These are phyloP conservation scores for Pollenia griseotomentosa DNA, from an alignment of 2,888 invertebrate genomes.

Conservation along the genomic window DNA sequence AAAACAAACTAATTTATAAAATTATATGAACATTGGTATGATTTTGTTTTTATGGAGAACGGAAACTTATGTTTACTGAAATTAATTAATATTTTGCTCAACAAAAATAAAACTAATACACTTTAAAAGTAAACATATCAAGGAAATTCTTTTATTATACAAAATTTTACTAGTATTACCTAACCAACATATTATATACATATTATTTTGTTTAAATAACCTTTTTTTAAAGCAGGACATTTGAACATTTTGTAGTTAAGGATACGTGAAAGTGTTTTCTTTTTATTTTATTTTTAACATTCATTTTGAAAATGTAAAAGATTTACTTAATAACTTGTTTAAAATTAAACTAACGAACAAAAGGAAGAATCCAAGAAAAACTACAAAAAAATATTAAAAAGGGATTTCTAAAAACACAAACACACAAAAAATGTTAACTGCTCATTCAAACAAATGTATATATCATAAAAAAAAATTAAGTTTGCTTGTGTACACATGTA, in stretches of 20 bases:
- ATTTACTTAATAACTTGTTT: constrained; percentile 41
- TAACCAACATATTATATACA: not conserved
- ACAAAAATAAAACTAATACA: no score
- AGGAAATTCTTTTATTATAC: no score
- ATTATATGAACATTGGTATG: no score
- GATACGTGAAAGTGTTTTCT: not conserved
- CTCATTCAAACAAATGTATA: not conserved
- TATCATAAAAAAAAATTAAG: not conserved
- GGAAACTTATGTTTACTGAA: no score
- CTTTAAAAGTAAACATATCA: no score
- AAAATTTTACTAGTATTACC: not conserved
- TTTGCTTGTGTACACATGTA: not conserved
- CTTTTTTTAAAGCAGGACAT: constrained; percentile 5
- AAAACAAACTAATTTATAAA: no score
- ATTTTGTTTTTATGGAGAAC: no score
- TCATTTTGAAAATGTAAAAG: constrained; percentile 19
- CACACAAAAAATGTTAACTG: not conserved
- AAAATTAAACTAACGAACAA: constrained; percentile 3
- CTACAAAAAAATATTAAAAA: constrained; percentile 1
- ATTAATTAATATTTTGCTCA: no score
- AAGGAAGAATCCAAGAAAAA: constrained; percentile 5
- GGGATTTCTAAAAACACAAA: not conserved
- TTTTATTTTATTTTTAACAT: not conserved
- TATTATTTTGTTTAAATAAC: not conserved
- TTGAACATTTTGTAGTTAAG: not conserved